A percentile compares a stretch with the other conserved stretches of the same genome.
Evolutionary conservation across 2,888 invertebrate genomes (phyloP).

Genomic region (Microctonus aethiopoides): DNA sequence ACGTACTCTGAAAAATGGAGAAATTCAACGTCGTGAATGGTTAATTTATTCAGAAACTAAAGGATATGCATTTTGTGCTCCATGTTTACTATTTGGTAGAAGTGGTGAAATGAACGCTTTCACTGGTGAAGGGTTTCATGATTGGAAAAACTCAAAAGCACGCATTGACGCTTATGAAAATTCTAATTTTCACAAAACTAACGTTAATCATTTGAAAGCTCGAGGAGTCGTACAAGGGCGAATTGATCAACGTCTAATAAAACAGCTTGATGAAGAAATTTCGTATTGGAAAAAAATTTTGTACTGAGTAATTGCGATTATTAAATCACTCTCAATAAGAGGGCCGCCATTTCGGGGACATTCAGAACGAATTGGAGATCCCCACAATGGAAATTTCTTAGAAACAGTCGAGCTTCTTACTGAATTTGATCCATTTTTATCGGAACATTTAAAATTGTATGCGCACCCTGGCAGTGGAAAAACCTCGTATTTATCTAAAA

Average conservation of each 20-base stretch:
- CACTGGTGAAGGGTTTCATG: conserved; percentile 34
- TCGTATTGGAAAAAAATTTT: conserved; percentile 50
- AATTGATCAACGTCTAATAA: conserved; percentile 31
- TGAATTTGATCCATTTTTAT: conserved; percentile 52
- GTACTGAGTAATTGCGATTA: conserved; percentile 45
- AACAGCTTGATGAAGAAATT: conserved; percentile 39
- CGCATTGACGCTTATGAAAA: conserved; percentile 35
- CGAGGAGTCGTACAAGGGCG: conserved; percentile 23
- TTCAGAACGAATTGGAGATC: conserved; percentile 48
- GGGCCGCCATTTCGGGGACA: conserved; percentile 50
- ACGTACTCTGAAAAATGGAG: conserved; percentile 37
- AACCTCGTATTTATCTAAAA: conserved; percentile 50
- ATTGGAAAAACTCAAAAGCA: conserved; percentile 37
- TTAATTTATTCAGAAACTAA: conserved; percentile 37
- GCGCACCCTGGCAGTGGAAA: conserved; percentile 50
- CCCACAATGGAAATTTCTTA: conserved; percentile 54
- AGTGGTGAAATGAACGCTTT: conserved; percentile 31
- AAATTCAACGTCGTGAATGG: conserved; percentile 34
- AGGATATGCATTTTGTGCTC: conserved; percentile 32
- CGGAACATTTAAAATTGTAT: conserved; percentile 46
- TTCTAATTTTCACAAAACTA: conserved; percentile 30
- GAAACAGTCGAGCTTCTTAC: conserved; percentile 51
- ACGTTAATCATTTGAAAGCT: conserved; percentile 27
- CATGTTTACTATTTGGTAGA: conserved; percentile 35
- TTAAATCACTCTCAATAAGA: conserved; percentile 45